A percentile compares a stretch with the other conserved stretches of the same genome.
Conservation (phyloP, 2,888 invertebrate species). For the Pandemis heparana region DNA sequence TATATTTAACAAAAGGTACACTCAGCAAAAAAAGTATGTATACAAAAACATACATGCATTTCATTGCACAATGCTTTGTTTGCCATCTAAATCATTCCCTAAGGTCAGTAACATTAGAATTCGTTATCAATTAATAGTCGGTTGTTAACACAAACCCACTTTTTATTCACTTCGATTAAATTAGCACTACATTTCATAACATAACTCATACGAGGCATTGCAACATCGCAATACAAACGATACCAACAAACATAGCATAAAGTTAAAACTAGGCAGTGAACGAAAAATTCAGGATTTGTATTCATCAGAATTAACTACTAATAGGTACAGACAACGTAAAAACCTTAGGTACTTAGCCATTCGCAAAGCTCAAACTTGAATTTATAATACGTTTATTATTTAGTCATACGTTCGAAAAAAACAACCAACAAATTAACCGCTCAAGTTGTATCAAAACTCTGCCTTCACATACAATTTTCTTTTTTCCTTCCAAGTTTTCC, state of each 20-base stretch:
- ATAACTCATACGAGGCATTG: not conserved
- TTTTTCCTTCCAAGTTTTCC: not conserved
- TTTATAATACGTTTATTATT: not conserved
- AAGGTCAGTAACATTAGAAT: constrained; percentile 32
- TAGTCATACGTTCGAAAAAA: not conserved
- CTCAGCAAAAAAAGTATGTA: not conserved
- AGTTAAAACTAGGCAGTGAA: not conserved
- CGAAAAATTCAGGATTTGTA: too few species aligned
- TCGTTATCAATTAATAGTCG: constrained; percentile 25
- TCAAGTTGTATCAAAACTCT: not conserved
- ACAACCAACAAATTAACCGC: not conserved
- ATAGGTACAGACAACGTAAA: not conserved
- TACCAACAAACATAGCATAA: too few species aligned
- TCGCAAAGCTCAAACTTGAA: too few species aligned
- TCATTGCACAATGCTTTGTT: constrained; percentile 5
- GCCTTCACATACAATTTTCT: constrained; percentile 6
- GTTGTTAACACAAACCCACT: constrained; percentile 33
- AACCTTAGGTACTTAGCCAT: too few species aligned
- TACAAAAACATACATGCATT: not conserved
- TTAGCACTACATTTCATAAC: constrained; percentile 35
- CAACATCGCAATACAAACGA: not conserved
- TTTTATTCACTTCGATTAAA: constrained; percentile 35
- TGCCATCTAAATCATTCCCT: constrained; percentile 1
- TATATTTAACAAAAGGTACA: too few species aligned
- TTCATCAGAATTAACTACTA: too few species aligned